Evolutionary conservation across 2,797 vertebrate species (phyloP).

Genomic region (Sebastes itinus): DNA sequence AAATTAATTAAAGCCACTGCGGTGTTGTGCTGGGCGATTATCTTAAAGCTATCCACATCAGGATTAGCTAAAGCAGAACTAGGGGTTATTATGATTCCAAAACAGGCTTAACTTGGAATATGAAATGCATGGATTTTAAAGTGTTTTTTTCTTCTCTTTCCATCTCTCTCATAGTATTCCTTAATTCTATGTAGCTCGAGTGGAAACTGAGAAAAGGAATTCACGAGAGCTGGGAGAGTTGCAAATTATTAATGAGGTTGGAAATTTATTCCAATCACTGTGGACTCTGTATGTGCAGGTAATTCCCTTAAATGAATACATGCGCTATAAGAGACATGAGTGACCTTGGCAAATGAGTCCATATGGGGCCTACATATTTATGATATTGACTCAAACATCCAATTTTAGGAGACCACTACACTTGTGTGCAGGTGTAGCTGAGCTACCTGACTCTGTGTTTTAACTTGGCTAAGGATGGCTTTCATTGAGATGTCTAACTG

Average conservation of each 20-base stretch:
- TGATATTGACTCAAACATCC: constrained; percentile 55
- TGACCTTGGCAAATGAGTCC: constrained; percentile 27
- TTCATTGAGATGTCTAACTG: constrained; percentile 68
- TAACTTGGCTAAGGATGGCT: constrained; percentile 63
- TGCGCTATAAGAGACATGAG: constrained; percentile 11
- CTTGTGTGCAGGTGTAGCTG: neutral
- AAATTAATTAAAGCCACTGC: constrained; percentile 66
- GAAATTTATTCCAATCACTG: constrained; percentile 63
- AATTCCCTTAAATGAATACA: constrained; percentile 45
- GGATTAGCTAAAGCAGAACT: constrained; percentile 66
- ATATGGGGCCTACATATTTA: constrained; percentile 27
- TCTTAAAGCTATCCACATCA: constrained; percentile 65
- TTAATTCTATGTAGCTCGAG: constrained; percentile 18
- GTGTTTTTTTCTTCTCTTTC: neutral
- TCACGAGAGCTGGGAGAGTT: constrained; percentile 31
- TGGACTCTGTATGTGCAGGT: constrained; percentile 44
- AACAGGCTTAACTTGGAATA: constrained; percentile 60
- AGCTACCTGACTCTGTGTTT: constrained; percentile 38
- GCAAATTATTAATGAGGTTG: constrained; percentile 65
- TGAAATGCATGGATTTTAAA: constrained; percentile 47
- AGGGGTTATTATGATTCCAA: constrained; percentile 57
- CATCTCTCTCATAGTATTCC: neutral
- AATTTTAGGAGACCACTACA: constrained; percentile 12
- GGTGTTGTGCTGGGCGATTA: constrained; percentile 59
- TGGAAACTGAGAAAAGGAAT: constrained; percentile 20